Evolutionary conservation across 2,888 invertebrate species (phyloP).

Genomic region (Griposia aprilina): DNA sequence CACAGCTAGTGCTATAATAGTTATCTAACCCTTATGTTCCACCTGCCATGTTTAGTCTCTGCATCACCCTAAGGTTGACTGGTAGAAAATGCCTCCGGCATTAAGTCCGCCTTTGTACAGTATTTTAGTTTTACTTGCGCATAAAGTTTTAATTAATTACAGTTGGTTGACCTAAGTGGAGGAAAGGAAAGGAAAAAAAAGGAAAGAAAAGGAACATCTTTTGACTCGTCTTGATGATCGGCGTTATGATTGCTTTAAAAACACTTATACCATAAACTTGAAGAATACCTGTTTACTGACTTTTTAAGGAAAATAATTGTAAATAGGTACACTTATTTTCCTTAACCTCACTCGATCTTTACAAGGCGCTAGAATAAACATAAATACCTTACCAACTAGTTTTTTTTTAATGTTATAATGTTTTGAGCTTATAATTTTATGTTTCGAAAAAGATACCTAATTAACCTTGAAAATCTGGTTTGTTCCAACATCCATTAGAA

Average conservation of each 20-base stretch:
- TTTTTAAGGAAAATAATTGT: neutral
- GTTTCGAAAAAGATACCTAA: conserved; percentile 8
- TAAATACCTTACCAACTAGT: neutral
- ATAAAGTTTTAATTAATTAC: no score
- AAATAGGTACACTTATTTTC: conserved; percentile 20
- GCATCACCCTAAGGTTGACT: no score
- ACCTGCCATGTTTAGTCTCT: no score
- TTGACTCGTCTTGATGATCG: neutral
- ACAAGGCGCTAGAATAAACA: conserved; percentile 2
- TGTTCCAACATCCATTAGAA: conserved; percentile 1
- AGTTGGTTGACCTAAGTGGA: no score
- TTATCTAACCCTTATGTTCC: no score
- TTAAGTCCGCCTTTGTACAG: no score
- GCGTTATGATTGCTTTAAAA: neutral
- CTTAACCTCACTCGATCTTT: neutral
- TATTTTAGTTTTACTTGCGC: no score
- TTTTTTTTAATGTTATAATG: neutral
- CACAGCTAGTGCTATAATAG: neutral
- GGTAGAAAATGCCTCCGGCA: no score
- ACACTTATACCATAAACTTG: neutral
- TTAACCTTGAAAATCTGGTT: conserved; percentile 17
- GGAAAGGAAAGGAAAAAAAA: no score
- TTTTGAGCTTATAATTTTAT: neutral
- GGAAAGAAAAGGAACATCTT: conserved; percentile 4
- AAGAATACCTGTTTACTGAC: neutral